Conservation (phyloP, 2,888 invertebrate species). For the Chaetogeoica ovagalla region DNA sequence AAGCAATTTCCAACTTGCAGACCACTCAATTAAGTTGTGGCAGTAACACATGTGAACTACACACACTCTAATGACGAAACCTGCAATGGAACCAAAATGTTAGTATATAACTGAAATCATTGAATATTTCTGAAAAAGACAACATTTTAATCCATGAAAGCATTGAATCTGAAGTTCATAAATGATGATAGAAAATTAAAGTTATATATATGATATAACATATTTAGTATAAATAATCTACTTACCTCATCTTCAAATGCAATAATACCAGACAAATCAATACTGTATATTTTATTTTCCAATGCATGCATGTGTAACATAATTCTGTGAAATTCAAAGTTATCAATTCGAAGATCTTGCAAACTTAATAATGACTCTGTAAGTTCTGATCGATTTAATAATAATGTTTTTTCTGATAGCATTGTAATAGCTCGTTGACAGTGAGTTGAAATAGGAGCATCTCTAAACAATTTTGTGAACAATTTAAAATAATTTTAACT, state of each 20-base stretch:
- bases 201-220: background rate
- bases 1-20: too few species aligned
- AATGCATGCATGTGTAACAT: slow-evolving; percentile 40
- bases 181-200: background rate
- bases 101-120: too few species aligned
- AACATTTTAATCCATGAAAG: background rate
- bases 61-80: too few species aligned
- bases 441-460: slow-evolving; percentile 52
- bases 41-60: too few species aligned
- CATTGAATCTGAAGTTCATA: background rate
- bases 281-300: slow-evolving; percentile 38
- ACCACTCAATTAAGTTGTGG: too few species aligned
- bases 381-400: slow-evolving; percentile 31
- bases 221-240: background rate
- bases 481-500: background rate
- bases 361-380: slow-evolving; percentile 27
- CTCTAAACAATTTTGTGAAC: slow-evolving; percentile 22
- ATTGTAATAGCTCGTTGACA: slow-evolving; percentile 43
- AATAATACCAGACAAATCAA: slow-evolving; percentile 40
- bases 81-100: too few species aligned
- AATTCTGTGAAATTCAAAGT: slow-evolving; percentile 42
- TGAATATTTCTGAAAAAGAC: too few species aligned
- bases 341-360: slow-evolving; percentile 27
- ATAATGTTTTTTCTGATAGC: slow-evolving; percentile 45
- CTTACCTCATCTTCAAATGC: slow-evolving; percentile 48